Evolutionary conservation across 2,113 vertebrate genomes (phyloP).

Genomic region (Parotia lawesii): DNA sequence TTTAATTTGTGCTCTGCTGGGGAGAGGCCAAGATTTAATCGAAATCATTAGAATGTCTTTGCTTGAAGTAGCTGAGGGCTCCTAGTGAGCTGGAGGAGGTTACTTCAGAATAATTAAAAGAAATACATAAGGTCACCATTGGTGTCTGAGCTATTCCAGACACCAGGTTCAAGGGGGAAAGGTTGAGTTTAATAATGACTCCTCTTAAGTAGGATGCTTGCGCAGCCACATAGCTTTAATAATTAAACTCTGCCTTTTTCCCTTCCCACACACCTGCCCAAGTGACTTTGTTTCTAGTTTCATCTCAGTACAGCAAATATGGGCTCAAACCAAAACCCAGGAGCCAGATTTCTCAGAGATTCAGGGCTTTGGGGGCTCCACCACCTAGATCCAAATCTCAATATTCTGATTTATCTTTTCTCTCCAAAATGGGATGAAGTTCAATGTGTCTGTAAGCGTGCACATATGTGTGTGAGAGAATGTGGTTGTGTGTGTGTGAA

Average conservation of each 20-base stretch:
- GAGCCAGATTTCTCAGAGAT: neutral
- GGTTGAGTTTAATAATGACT: slow-evolving; percentile 68
- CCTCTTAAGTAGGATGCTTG: slow-evolving; percentile 65
- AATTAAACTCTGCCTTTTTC: slow-evolving; percentile 62
- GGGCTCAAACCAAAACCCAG: neutral
- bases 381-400: neutral
- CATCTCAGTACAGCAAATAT: neutral
- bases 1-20: slow-evolving; percentile 80
- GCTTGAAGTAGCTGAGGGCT: slow-evolving; percentile 77
- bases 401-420: neutral
- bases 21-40: slow-evolving; percentile 86
- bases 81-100: slow-evolving; percentile 66
- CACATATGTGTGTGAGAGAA: neutral
- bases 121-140: slow-evolving; percentile 68
- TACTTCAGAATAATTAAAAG: slow-evolving; percentile 75
- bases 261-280: slow-evolving; percentile 56
- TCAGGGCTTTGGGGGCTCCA: neutral
- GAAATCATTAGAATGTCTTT: slow-evolving; percentile 83
- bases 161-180: slow-evolving; percentile 58
- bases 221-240: slow-evolving; percentile 54
- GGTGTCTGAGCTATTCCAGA: slow-evolving; percentile 69
- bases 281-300: slow-evolving; percentile 21
- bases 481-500: neutral
- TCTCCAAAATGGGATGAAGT: neutral
- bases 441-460: accelerated